Evolutionary conservation across 2,797 vertebrate genomes (phyloP), one percentile per base, ranked within the genome.

Genomic region (Miichthys miiuy): DNA sequence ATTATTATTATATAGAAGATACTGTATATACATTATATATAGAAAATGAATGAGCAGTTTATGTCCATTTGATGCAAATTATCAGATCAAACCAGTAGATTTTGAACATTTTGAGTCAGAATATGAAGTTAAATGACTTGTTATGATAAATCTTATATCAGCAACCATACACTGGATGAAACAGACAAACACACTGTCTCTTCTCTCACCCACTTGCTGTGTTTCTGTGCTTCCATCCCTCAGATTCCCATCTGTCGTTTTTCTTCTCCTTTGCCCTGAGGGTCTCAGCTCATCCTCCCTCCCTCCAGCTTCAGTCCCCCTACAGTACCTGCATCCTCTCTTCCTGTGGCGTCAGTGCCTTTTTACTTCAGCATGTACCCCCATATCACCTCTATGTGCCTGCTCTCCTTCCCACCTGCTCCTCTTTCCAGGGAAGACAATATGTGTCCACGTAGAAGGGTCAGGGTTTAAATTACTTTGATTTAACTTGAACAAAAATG

Each of bases 191-290:
- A 51, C 70, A 55, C 56, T 2, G 4, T 44, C 50, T 56, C 65
- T 44, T 57, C 61, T 74, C 21, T 84, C 75, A 77, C 42, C 50
- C 66, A 58, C 75, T 63, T 30, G 6, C 87, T 83, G 42, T 1
- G 38, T 73, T 81, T 82, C 82, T 72, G 56, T 77, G 62, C 79
- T 78, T 83, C 78, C 81, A 88, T 90, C 86, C 72, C 44, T 92
- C 71, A 65, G 75, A 81, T 80, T 84, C 68, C 84, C 88, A 87
- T 91, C 89, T 92, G 86, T 87, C 79, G 27, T 81, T 80, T 89
- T 47, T 79, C 78, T 80, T 79, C 85, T 84, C 81, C 81, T 85
- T 76, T 91, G 80, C 77, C 86, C 86, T 50, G 23, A 67, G 85
- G 87, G 76, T 85, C 80, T 85, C 64, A 0, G 64, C 77, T 82